phyloP scores from a whole-genome alignment of 2,888 invertebrate genomes.

The Eupithecia tripunctaria region DNA sequence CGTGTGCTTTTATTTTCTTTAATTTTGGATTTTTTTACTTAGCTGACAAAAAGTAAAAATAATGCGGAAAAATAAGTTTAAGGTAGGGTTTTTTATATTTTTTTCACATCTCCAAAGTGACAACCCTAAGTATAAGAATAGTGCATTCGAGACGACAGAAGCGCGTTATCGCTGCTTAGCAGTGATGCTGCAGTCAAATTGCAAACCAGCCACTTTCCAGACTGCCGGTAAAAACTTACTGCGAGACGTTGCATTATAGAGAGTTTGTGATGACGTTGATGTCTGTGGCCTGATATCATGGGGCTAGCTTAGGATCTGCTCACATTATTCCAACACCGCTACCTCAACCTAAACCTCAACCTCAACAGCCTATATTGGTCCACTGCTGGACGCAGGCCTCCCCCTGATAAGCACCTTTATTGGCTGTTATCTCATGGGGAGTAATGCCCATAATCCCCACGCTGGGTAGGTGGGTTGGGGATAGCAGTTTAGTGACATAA shows the following conservation, averaged over 20 bases:
- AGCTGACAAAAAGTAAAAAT: too few species aligned
- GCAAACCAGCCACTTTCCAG: conserved; percentile 37
- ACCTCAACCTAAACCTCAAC: too few species aligned
- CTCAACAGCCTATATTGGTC: too few species aligned
- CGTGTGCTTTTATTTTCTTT: background rate
- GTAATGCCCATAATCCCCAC: too few species aligned
- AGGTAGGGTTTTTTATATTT: background rate
- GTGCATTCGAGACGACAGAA: conserved; percentile 49
- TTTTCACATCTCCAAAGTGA: conserved; percentile 15
- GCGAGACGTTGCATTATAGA: background rate
- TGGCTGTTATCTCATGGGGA: too few species aligned
- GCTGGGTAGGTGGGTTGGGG: too few species aligned
- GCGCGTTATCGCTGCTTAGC: conserved; percentile 56
- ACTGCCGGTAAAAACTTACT: conserved; percentile 32
- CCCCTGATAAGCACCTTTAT: too few species aligned
- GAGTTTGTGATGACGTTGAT: background rate
- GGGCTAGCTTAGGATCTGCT: too few species aligned
- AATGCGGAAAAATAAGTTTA: background rate
- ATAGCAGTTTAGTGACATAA: too few species aligned
- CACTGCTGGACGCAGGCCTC: too few species aligned
- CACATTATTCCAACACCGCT: too few species aligned
- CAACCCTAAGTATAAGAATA: conserved; percentile 53
- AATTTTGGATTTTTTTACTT: too few species aligned
- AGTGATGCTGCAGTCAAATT: conserved; percentile 45
- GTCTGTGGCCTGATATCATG: background rate